Base-by-base conservation (phyloP, 2,113 vertebrate species). In the Suricata suricatta region DNA sequence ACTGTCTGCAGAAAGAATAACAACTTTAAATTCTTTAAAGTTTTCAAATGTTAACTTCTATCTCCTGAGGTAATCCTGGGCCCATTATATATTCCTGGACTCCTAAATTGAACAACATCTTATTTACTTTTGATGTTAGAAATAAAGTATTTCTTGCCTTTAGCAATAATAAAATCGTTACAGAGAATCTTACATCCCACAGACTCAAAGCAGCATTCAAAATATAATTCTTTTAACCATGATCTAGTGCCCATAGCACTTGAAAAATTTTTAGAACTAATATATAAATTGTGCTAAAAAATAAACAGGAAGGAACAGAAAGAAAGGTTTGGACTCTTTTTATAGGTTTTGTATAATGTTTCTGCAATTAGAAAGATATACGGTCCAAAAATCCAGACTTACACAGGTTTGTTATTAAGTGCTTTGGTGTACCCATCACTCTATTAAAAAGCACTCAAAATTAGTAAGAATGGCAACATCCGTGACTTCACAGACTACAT, bases 141-240 rank as follows among this genome's bases (percentile, higher is more conserved):
- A 97, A 97, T 97, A 98, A 97, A 98, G 71, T 88, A 85, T 93
- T 97, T 97, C 84, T 98, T 95, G 97, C 97, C 97, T 82, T 94
- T 77, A 97, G 95, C 96, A 96, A 95, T 93, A 97, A 96, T 97
- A 95, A 98, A 97, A 97, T 97, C 97, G 89, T 96, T 96, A 97
- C 90, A 94, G 82, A 95, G 77, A 88, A 93, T 21, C 79, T 68
- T 98, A 74, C 84, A 95, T 95, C 69, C 72, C 95, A 95, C 44
- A 79, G 85, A 94, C 57, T 95, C 35, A 35, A 96, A 95, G 88
- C 90, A 93, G n/a, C 64, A 63, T 95, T 96, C 52, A 97, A 93
- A 96, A 95, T 74, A 83, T 88, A 89, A 96, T 97, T 95, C 63
- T 81, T 97, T 95, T 86, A 86, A 92, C 87, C 12, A 13, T 86